Percentiles rank a stretch among this genome's conserved stretches.
Conservation (phyloP, 2,797 vertebrate genomes). For the Sebastes itinus region DNA sequence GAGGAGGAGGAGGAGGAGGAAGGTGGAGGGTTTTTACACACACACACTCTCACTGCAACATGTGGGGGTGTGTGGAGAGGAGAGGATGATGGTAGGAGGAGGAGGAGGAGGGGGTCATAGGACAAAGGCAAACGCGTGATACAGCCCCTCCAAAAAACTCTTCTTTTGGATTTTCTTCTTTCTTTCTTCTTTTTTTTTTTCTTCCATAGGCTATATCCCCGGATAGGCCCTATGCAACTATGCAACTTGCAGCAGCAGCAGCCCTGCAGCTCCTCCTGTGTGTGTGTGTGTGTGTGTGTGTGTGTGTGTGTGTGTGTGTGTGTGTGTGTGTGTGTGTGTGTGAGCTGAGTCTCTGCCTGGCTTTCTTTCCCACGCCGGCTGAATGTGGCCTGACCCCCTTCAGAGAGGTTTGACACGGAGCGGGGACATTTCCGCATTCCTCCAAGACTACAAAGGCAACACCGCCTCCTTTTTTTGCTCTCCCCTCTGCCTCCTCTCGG, state of each 20-base stretch:
- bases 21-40: conserved; percentile 48
- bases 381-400: conserved; percentile 98
- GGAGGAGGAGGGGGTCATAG: conserved; percentile 50
- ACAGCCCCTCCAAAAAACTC: conserved; percentile 70
- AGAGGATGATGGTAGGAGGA: neutral
- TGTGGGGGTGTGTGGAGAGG: conserved; percentile 16
- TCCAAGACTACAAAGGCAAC: conserved; percentile 94
- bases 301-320: too few species aligned
- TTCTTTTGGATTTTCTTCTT: conserved; percentile 63
- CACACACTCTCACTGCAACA: conserved; percentile 59
- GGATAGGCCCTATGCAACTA: conserved; percentile 60
- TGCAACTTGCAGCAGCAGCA: conserved; percentile 3
- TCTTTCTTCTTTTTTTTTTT: conserved; percentile 46
- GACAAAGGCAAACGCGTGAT: conserved; percentile 75
- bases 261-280: conserved; percentile 45
- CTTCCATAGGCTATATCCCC: conserved; percentile 68
- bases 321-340: conserved; percentile 27
- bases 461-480: conserved; percentile 93
- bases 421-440: conserved; percentile 99
- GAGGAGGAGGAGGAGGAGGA: conserved; percentile 24
- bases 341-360: conserved; percentile 82
- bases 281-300: too few species aligned
- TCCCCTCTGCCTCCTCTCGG: conserved; percentile 80
- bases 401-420: conserved; percentile 98
- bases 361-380: conserved; percentile 99